phyloP scores from a whole-genome alignment of 2,888 invertebrate species.

The Lochmaea capreae region DNA sequence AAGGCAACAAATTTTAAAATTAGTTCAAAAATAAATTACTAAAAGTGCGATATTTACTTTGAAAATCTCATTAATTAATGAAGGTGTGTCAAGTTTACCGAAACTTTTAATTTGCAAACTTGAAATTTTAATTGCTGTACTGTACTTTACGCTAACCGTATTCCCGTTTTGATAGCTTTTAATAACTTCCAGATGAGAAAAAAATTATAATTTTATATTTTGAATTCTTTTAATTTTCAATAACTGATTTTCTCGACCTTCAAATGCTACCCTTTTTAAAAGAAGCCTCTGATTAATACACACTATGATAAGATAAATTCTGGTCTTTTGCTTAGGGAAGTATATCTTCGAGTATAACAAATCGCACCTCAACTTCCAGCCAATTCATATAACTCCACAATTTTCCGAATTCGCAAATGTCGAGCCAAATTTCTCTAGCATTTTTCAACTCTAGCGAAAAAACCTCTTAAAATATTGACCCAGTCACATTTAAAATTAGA shows the following conservation, averaged over 20 bases:
- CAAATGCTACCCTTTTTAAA: constrained; percentile 5
- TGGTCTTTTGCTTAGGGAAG: constrained; percentile 14
- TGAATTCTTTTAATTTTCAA: too few species aligned
- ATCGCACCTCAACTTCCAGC: background rate
- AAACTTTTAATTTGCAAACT: background rate
- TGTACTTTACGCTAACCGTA: background rate
- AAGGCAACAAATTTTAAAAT: background rate
- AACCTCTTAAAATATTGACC: too few species aligned
- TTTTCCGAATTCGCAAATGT: constrained; percentile 16
- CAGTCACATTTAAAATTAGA: too few species aligned
- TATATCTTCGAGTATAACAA: constrained; percentile 12
- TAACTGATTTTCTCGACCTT: background rate
- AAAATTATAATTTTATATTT: too few species aligned
- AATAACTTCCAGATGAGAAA: background rate
- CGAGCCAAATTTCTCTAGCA: background rate
- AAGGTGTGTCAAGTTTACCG: background rate
- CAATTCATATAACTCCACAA: constrained; percentile 19
- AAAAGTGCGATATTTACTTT: background rate
- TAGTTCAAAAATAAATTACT: too few species aligned
- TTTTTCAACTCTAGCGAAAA: background rate
- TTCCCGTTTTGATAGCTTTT: background rate
- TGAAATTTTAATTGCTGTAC: background rate
- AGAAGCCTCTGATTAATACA: constrained; percentile 7
- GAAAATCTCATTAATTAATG: background rate
- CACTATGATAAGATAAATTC: constrained; percentile 22